A percentile compares a stretch with the other conserved stretches of the same genome.
Conservation (phyloP, 2,797 vertebrate genomes). For the Crenuchus spilurus region DNA sequence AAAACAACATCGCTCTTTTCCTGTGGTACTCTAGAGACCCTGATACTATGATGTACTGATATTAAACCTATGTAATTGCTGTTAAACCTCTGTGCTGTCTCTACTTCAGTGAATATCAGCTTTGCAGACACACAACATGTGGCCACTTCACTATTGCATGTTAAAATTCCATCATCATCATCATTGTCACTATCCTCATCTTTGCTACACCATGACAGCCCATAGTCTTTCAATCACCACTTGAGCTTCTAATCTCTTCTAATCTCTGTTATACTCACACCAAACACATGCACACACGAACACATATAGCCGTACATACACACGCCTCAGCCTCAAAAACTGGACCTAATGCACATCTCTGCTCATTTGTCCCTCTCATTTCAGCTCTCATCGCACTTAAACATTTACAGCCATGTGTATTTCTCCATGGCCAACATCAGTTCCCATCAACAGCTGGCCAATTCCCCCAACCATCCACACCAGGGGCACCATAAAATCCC, state of each 20-base stretch:
- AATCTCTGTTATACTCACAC: neutral
- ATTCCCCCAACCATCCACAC: constrained; percentile 29
- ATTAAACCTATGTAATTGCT: neutral
- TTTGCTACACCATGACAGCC: neutral
- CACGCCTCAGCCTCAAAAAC: neutral
- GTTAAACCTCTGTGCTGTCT: neutral
- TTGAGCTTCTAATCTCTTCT: constrained; percentile 11
- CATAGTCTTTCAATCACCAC: neutral
- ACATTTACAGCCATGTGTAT: constrained; percentile 41
- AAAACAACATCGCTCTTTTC: neutral
- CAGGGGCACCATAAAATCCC: constrained; percentile 34
- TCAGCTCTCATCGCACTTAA: constrained; percentile 28
- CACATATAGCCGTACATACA: constrained; percentile 10
- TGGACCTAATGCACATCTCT: neutral
- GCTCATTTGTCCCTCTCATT: constrained; percentile 22
- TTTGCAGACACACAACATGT: neutral
- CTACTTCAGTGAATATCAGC: neutral
- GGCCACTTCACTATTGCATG: neutral
- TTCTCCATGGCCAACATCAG: neutral
- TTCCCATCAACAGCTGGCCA: constrained; percentile 21
- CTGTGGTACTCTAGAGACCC: neutral
- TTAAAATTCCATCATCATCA: neutral
- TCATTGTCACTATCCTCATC: constrained; percentile 3
- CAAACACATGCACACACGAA: neutral
- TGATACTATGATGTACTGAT: neutral